Conservation (phyloP, 2,888 invertebrate species). For the Brenthis hecate region DNA sequence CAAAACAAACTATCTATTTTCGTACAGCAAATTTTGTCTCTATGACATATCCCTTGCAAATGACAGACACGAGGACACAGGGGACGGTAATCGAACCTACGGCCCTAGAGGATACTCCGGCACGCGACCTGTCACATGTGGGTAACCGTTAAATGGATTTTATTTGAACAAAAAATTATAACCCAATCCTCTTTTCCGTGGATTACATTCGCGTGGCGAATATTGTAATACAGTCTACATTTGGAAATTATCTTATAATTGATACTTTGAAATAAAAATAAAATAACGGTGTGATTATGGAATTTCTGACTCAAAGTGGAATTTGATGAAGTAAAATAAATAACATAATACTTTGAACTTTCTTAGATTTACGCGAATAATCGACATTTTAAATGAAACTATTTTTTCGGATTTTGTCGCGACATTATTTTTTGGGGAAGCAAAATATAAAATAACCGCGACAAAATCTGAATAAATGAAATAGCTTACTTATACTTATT, state of each 20-base stretch:
- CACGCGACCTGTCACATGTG: slow-evolving; percentile 45
- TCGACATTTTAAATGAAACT: too few relatives aligned
- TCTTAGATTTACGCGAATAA: too few relatives aligned
- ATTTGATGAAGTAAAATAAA: too few relatives aligned
- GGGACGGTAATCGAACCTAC: slow-evolving; percentile 40
- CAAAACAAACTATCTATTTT: slow-evolving; percentile 12
- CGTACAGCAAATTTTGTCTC: slow-evolving; percentile 6
- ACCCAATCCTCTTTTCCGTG: slow-evolving; percentile 4
- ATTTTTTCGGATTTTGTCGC: too few relatives aligned
- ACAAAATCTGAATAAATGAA: too few relatives aligned
- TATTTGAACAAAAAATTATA: slow-evolving; percentile 31
- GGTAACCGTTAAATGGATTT: slow-evolving; percentile 28
- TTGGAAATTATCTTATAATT: neutral
- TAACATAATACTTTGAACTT: too few relatives aligned
- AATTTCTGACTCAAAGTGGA: too few relatives aligned
- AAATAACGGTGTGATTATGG: too few relatives aligned
- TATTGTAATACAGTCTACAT: neutral
- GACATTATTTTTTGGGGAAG: too few relatives aligned
- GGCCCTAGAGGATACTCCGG: slow-evolving; percentile 47
- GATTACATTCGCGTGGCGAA: slow-evolving; percentile 2
- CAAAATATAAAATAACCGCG: too few relatives aligned
- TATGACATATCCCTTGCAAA: slow-evolving; percentile 27
- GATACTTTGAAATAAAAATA: too few relatives aligned
- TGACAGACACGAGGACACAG: slow-evolving; percentile 34
- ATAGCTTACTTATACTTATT: too few relatives aligned